phyloP scores from a whole-genome alignment of 2,888 invertebrate genomes.

The Drosophila maculinotata region DNA sequence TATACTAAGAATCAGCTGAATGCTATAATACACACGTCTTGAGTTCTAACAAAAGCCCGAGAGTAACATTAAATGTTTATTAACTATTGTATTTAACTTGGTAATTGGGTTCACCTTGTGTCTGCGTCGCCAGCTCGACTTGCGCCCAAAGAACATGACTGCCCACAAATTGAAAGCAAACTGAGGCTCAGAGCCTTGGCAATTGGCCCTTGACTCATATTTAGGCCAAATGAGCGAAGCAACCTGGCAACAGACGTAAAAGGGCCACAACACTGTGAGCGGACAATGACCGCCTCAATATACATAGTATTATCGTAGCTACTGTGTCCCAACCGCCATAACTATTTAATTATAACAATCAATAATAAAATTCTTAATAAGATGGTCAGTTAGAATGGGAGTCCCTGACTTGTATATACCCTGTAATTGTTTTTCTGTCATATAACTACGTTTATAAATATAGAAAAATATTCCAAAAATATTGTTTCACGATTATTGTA shows the following conservation, averaged over 20 bases:
- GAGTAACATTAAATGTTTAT: neutral
- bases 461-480: too few relatives aligned
- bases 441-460: too few relatives aligned
- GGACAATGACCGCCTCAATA: conserved; percentile 31
- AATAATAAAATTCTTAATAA: conserved; percentile 28
- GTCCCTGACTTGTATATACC: neutral
- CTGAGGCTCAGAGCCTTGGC: conserved; percentile 43
- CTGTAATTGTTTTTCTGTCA: too few relatives aligned
- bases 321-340: conserved; percentile 2
- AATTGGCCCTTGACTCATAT: conserved; percentile 28
- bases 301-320: conserved; percentile 2
- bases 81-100: conserved; percentile 16
- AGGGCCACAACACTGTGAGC: conserved; percentile 63
- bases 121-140: conserved; percentile 44
- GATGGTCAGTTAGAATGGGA: neutral
- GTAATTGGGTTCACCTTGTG: conserved; percentile 53
- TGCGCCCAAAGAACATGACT: conserved; percentile 71
- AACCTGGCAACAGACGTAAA: conserved; percentile 66
- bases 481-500: too few relatives aligned
- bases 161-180: conserved; percentile 61
- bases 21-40: too few relatives aligned
- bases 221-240: conserved; percentile 33
- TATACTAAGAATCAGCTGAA: too few relatives aligned
- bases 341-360: conserved; percentile 51
- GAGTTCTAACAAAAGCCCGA: too few relatives aligned